Base-by-base conservation (phyloP, 2,888 invertebrate species). In the Torymus aiolomorphi region DNA sequence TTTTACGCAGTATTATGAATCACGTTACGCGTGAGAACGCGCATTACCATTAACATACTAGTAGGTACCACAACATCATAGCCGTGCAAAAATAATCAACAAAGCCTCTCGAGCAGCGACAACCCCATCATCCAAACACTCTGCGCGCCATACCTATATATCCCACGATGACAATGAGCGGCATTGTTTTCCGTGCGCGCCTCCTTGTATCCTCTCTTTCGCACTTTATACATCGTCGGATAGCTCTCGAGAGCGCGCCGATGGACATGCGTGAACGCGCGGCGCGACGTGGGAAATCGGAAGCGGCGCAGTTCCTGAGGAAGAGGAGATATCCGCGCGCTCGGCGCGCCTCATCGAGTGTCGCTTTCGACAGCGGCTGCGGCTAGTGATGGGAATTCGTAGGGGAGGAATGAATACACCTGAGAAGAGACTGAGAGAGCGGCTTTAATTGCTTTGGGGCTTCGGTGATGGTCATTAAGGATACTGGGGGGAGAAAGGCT, bases 221-320 rank as follows among this genome's bases (percentile, higher is more conserved):
- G 2, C 16, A 20, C 20, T 20, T 20, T 20, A 20, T 20, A 20
- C 20, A 20, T 13, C 70, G 57, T 13, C 20, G 69, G 61, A 67
- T 75, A 76, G 81, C 73, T 80, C 81, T 74, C 82, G 80, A 84
- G 82, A 80, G 81, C 78, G 73, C 65, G 80, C 78, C 80, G 81
- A 20, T 20, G 20, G 20, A 20, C 20, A 82, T 81, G 81, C 67
- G 61, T 31, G 63, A 80, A 24, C 11, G 76, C 73, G 76, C 71
- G 75, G 74, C 42, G 59, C 14, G 42, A 80, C 82, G 83, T 84
- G 82, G 76, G 80, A 81, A 78, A 76, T 77, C 77, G 80, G 80
- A 74, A 76, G 80, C 65, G 49, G 2, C 10, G 42, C 59, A 14
- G 80, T 76, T 80, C 80, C 76, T 61, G 8, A 10, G 66, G 18